Conservation (phyloP, 2,888 invertebrate species). For the Drosophila nr. fundita region DNA sequence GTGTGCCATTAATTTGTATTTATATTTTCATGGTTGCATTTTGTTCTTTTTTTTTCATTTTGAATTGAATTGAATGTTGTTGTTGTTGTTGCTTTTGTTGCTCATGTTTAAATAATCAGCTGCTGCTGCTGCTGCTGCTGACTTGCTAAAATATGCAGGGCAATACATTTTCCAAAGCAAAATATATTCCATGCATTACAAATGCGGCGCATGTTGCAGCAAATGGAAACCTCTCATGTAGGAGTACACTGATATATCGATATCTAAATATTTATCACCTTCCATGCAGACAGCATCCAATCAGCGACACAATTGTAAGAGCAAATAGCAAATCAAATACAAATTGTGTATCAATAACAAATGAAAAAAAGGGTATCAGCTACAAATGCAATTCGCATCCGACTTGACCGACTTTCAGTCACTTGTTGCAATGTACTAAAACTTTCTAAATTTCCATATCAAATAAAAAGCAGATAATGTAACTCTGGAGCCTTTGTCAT, state of each 20-base stretch:
- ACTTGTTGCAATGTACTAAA: slow-evolving; percentile 6
- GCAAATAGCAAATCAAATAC: slow-evolving; percentile 72
- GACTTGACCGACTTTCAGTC: slow-evolving; percentile 5
- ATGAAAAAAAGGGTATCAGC: slow-evolving; percentile 12
- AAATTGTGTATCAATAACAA: slow-evolving; percentile 54
- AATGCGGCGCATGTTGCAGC: slow-evolving; percentile 37
- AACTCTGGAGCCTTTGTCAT: neutral
- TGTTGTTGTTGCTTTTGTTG: slow-evolving; percentile 6
- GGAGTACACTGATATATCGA: slow-evolving; percentile 3
- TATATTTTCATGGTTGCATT: slow-evolving; percentile 39
- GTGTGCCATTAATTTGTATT: slow-evolving; percentile 61
- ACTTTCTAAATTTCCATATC: neutral
- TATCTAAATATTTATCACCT: slow-evolving; percentile 10
- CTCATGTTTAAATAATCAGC: slow-evolving; percentile 58
- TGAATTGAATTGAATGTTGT: neutral
- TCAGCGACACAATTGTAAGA: slow-evolving; percentile 61
- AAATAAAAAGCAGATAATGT: neutral
- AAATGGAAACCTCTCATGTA: slow-evolving; percentile 10
- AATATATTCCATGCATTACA: slow-evolving; percentile 76
- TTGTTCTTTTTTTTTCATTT: neutral
- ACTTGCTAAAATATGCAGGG: slow-evolving; percentile 51
- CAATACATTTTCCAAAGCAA: slow-evolving; percentile 48
- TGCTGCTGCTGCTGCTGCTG: slow-evolving; percentile 26
- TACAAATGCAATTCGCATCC: neutral
- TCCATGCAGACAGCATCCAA: slow-evolving; percentile 40